These are phyloP conservation scores for Turritopsis rubra DNA, from an alignment of 30 jellyfish, hydroid and myxozoan species.

Conservation along the genomic window DNA sequence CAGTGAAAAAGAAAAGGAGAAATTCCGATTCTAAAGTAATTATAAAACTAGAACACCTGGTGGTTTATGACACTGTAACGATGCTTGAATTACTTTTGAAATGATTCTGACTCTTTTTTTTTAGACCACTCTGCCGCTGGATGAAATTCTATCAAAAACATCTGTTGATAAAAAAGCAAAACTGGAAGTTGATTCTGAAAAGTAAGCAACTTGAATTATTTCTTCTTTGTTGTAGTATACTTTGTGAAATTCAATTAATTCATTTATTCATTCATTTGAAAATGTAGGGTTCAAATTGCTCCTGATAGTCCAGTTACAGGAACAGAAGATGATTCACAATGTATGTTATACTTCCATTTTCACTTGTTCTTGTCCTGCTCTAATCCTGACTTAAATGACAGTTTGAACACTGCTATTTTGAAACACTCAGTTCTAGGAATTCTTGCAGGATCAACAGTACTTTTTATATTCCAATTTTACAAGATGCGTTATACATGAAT, in stretches of 20 bases:
- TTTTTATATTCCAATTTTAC: no score
- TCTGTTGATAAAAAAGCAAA: conserved; percentile 14
- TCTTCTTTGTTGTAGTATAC: background rate
- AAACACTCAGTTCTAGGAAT: no score
- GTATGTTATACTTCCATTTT: background rate
- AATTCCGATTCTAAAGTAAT: conserved; percentile 24
- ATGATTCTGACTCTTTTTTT: background rate
- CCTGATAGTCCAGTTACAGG: background rate
- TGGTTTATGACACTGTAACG: background rate
- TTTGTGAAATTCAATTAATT: background rate
- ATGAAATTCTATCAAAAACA: conserved; percentile 59
- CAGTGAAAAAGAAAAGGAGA: conserved; percentile 60
- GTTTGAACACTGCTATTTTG: no score
- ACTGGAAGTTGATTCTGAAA: conserved; percentile 30
- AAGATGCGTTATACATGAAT: no score
- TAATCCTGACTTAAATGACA: no score
- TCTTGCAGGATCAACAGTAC: no score
- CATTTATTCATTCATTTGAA: background rate
- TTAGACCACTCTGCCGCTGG: conserved; percentile 81
- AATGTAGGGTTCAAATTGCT: background rate
- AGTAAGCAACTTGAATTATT: conserved; percentile 33
- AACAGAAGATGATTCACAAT: background rate
- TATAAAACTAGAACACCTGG: background rate
- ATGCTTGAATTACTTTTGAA: background rate
- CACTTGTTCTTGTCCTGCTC: no score